Evolutionary conservation across 2,797 vertebrate species (phyloP).

Genomic region (Epinephelus awoara): DNA sequence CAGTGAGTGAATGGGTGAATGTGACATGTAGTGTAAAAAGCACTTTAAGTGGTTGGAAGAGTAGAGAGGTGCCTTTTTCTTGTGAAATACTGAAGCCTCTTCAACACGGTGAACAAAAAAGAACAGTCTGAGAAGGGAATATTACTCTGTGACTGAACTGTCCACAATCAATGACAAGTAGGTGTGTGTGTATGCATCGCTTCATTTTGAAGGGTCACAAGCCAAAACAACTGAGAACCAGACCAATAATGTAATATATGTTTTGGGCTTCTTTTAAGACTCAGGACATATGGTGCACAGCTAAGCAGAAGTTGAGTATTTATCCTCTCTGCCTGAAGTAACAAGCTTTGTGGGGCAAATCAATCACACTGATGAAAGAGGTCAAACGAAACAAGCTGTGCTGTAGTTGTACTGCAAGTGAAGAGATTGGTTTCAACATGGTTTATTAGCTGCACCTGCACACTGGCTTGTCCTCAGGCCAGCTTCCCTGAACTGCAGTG

Average conservation of each 20-base stretch:
- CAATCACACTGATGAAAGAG: constrained; percentile 54
- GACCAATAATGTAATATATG: background rate
- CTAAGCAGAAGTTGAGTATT: constrained; percentile 14
- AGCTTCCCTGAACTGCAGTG: background rate
- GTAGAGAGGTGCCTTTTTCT: too few relatives aligned
- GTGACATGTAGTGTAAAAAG: too few relatives aligned
- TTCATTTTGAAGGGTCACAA: background rate
- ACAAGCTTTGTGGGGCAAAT: constrained; percentile 46
- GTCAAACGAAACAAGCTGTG: constrained; percentile 53
- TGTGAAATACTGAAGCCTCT: background rate
- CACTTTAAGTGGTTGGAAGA: too few relatives aligned
- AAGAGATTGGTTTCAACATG: constrained; percentile 33
- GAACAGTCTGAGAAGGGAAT: background rate
- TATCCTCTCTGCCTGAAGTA: constrained; percentile 12
- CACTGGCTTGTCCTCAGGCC: constrained; percentile 10
- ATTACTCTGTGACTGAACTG: background rate
- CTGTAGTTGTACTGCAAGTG: constrained; percentile 17
- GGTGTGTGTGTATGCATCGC: fast-evolving
- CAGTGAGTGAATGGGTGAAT: too few relatives aligned
- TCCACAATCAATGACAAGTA: background rate
- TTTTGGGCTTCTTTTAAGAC: background rate
- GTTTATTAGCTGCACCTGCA: constrained; percentile 45
- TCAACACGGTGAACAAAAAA: background rate
- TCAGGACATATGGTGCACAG: too few relatives aligned
- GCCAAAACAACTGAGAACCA: background rate